These are phyloP conservation scores for Atlantisia rogersi DNA, from an alignment of 2,113 vertebrate species.

Conservation along the genomic window DNA sequence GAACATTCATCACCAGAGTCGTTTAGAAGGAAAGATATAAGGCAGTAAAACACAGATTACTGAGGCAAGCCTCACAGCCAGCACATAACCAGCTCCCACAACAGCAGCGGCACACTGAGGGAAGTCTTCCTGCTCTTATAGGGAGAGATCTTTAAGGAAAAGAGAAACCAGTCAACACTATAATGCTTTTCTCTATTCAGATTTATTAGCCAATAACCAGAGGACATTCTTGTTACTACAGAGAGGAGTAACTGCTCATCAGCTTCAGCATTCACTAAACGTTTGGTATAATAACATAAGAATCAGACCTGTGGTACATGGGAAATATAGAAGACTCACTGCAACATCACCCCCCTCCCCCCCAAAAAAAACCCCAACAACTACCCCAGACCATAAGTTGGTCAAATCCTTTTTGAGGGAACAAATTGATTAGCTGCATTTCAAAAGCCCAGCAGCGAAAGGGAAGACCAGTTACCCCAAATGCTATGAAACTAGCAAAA, in stretches of 20 bases:
- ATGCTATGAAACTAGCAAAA: neutral
- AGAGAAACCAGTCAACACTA: neutral
- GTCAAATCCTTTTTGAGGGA: neutral
- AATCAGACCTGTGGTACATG: rapidly evolving
- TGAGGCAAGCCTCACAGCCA: neutral
- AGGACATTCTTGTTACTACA: neutral
- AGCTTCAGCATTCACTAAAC: neutral
- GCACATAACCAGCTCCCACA: neutral
- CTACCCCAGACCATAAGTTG: neutral
- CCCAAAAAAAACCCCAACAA: neutral
- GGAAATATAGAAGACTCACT: rapidly evolving
- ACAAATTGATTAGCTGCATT: neutral
- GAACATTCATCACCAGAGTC: neutral
- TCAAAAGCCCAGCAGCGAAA: neutral
- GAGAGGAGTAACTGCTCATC: neutral
- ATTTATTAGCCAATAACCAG: neutral
- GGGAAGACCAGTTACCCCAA: neutral
- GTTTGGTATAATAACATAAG: rapidly evolving
- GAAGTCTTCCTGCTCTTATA: neutral
- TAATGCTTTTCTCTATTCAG: neutral
- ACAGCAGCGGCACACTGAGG: rapidly evolving
- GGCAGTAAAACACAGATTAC: rapidly evolving
- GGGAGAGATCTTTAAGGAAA: neutral
- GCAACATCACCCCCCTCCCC: rapidly evolving
- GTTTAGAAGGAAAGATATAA: neutral